These are phyloP conservation scores for Chiroxiphia lanceolata DNA, from an alignment of 2,797 vertebrate species.

Conservation along the genomic window DNA sequence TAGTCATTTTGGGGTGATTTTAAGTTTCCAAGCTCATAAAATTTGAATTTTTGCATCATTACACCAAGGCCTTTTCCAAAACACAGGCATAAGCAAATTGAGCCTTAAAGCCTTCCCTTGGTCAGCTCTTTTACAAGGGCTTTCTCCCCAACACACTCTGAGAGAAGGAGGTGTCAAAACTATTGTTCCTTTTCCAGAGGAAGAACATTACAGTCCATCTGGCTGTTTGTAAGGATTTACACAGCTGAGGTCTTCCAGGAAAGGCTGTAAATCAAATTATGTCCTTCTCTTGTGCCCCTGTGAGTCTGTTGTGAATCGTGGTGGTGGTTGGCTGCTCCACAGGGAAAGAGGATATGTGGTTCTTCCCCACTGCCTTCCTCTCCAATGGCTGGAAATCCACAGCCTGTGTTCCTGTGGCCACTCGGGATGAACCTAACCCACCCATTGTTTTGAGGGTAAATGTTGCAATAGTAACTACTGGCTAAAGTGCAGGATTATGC, in stretches of 20 bases:
- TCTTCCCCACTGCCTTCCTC: background rate
- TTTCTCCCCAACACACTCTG: background rate
- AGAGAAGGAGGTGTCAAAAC: background rate
- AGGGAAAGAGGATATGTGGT: accelerated
- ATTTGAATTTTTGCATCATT: background rate
- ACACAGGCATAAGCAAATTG: background rate
- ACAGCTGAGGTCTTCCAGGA: background rate
- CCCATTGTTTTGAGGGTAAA: background rate
- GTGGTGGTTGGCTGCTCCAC: background rate
- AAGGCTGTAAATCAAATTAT: background rate
- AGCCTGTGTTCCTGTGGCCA: background rate
- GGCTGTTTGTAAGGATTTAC: background rate
- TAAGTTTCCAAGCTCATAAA: background rate
- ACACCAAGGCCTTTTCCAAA: background rate
- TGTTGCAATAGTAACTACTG: background rate
- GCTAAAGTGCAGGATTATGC: background rate
- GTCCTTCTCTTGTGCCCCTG: background rate
- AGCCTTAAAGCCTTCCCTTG: background rate
- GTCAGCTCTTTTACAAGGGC: background rate
- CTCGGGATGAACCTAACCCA: background rate
- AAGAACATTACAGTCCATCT: background rate
- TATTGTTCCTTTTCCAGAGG: background rate
- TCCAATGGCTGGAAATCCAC: background rate
- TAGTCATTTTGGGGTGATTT: background rate
- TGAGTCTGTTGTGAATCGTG: background rate